Evolutionary conservation across 2,888 invertebrate species (phyloP), one percentile per base, ranked within the genome.

Genomic region (Orchesellides sinensis): DNA sequence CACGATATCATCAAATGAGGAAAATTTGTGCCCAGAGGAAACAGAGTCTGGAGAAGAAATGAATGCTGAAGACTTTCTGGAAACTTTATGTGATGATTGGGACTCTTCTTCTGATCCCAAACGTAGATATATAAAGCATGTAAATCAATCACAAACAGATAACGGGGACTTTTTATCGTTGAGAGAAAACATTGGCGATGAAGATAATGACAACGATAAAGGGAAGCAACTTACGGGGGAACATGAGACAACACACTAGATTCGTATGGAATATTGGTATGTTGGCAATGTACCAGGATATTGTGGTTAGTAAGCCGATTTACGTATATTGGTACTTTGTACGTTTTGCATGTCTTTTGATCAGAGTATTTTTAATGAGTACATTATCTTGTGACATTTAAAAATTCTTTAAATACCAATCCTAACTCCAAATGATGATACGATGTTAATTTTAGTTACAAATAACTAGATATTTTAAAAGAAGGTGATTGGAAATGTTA

Each of bases 41-140:
- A 59, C 45, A 0, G 65, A 72, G 40, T 77, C 68, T 77, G 52
- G 49, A 4, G 66, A 72, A 6, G 74, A 66, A 19, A 56, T 65
- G 10, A 49, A 63, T 54, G 68, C 47, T n/a, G 68, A 27, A 27
- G 69, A 81, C n/a, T 69, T 81, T 61, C 52, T 27, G 0, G 81
- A 74, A 32, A 81, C 68, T 35, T 52, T 74, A 12, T 65, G 54
- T n/a, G 81, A 81, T 49, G 74, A 81, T 19, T 79, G 70, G 70
- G 52, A 65, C 47, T 56, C 56, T 3, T 29, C 29, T 19, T 27
- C 49, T 56, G 75, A 66, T 59, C 61, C 17, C 56, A 73, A 29
- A 32, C 14, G 21, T 12, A 52, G 63, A 54, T 27, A 27, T 17
- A 54, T n/a, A n/a, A n/a, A 6, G 61, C 45, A 27, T 49, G 56